A percentile compares a stretch with the other conserved stretches of the same genome.
Conservation (phyloP, 2,888 invertebrate genomes). For the Limnephilus lunatus region DNA sequence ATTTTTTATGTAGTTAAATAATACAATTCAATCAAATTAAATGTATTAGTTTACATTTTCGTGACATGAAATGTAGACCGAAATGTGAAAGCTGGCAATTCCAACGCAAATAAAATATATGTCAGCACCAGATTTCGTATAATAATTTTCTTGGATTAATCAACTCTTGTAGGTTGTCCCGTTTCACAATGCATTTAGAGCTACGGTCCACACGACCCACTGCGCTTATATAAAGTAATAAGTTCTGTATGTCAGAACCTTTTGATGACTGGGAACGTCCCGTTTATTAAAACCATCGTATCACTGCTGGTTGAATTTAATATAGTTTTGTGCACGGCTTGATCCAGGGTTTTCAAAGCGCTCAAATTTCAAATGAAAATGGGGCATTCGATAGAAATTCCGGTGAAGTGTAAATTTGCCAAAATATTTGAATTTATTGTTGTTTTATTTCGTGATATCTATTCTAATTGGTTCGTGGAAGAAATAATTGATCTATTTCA, state of each 20-base stretch:
- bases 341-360: background rate
- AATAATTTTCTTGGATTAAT: background rate
- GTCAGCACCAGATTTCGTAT: background rate
- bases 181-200: background rate
- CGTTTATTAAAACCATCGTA: slow-evolving; percentile 24
- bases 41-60: too few relatives aligned
- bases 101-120: background rate
- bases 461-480: background rate
- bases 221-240: background rate
- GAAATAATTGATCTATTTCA: background rate
- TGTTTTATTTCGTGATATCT: background rate
- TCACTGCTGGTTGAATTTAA: slow-evolving; percentile 28
- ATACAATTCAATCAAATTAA: too few relatives aligned
- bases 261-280: slow-evolving; percentile 35
- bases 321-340: slow-evolving; percentile 28
- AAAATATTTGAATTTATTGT: background rate
- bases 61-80: too few relatives aligned
- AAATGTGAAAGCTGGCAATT: background rate
- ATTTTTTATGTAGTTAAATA: too few relatives aligned
- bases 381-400: background rate
- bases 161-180: background rate
- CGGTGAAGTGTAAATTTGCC: background rate
- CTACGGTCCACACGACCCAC: background rate
- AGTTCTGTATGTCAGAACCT: background rate
- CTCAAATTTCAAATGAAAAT: background rate